phyloP scores from a whole-genome alignment of 2,113 vertebrate species.

The Vidua chalybeata region DNA sequence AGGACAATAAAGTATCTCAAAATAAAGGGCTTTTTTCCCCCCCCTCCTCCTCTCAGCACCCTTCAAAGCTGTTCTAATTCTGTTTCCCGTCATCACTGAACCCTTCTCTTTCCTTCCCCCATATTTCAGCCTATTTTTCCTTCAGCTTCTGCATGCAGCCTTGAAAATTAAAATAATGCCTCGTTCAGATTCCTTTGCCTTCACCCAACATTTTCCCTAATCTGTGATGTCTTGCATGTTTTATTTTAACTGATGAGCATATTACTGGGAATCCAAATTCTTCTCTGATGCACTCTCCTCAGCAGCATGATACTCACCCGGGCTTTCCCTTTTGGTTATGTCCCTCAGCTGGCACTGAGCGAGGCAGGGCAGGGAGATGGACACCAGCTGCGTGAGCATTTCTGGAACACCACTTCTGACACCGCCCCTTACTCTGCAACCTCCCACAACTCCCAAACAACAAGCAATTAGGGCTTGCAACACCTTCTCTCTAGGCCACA shows the following conservation, averaged over 20 bases:
- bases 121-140: not conserved
- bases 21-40: not conserved
- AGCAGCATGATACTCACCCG: rapidly evolving
- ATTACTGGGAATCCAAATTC: not conserved
- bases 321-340: not conserved
- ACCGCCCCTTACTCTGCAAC: rapidly evolving
- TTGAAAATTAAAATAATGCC: not conserved
- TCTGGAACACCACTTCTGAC: not conserved
- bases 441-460: not conserved
- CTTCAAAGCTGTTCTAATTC: conserved; percentile 49
- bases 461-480: not conserved
- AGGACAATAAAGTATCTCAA: not conserved
- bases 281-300: not conserved
- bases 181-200: not conserved
- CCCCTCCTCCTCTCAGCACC: not conserved
- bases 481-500: not conserved
- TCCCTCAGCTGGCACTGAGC: not conserved
- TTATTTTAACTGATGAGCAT: not conserved
- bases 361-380: not conserved
- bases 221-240: not conserved
- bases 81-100: not conserved
- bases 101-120: not conserved
- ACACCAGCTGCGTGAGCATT: not conserved
- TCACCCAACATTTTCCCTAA: not conserved
- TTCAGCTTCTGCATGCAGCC: not conserved